Conservation (phyloP, 2,888 invertebrate species). For the Congeria kusceri region DNA sequence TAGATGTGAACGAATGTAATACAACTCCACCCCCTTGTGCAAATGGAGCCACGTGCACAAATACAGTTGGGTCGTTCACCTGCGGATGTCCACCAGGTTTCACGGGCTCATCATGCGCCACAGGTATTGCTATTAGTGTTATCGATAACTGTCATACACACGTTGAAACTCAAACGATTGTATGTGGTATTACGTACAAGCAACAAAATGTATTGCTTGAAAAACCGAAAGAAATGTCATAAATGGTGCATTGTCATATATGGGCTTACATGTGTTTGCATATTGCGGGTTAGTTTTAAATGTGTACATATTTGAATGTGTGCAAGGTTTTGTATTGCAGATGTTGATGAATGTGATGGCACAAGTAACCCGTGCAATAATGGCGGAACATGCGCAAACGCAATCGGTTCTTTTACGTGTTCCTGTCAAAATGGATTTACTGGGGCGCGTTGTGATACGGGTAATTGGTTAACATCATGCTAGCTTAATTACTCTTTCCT, state of each 20-base stretch:
- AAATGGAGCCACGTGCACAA: conserved; percentile 35
- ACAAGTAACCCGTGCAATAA: background rate
- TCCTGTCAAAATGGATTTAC: background rate
- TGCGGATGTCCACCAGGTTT: conserved; percentile 33
- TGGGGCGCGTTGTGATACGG: background rate
- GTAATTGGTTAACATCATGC: background rate
- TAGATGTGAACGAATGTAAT: conserved; percentile 21
- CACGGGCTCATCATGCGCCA: conserved; percentile 5
- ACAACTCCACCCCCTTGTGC: conserved; percentile 8
- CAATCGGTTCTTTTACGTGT: background rate
- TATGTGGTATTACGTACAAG: no score
- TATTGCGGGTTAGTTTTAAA: no score
- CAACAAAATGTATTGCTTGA: no score
- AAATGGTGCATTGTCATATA: no score
- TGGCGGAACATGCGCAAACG: background rate
- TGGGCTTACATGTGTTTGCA: no score
- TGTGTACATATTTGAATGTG: no score
- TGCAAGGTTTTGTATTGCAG: background rate
- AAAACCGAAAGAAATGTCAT: no score
- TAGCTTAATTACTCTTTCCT: background rate
- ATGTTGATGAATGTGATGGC: conserved; percentile 8
- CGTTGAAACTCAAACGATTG: no score
- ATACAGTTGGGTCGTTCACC: conserved; percentile 19
- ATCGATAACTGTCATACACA: background rate
- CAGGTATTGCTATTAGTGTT: conserved; percentile 4